Percentiles rank a stretch among this genome's conserved stretches.
These are phyloP conservation scores for Amorpha juglandis DNA, from an alignment of 2,888 invertebrate species.

Conservation along the genomic window DNA sequence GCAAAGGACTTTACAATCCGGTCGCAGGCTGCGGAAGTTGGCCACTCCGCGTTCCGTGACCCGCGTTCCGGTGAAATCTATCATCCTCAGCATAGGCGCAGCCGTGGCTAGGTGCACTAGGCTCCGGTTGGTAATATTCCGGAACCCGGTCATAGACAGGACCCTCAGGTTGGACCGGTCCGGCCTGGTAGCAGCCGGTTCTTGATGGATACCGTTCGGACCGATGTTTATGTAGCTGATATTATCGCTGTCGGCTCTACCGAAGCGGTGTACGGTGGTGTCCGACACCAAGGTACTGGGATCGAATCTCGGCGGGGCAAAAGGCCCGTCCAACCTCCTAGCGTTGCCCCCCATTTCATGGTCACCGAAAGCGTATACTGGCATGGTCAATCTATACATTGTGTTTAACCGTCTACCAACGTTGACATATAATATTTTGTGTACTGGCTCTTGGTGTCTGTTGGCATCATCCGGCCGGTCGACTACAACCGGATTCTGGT, in stretches of 20 bases:
- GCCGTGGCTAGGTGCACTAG: constrained; percentile 85
- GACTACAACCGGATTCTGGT: constrained; percentile 22
- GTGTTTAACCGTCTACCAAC: constrained; percentile 49
- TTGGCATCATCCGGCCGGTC: background rate
- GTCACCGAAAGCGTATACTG: constrained; percentile 23
- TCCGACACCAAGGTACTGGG: constrained; percentile 57
- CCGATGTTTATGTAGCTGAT: constrained; percentile 64
- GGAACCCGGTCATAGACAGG: constrained; percentile 84
- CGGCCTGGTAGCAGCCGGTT: constrained; percentile 47
- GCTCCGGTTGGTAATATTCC: constrained; percentile 85
- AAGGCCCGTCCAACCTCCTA: background rate
- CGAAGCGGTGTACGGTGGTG: constrained; percentile 62
- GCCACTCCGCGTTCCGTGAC: constrained; percentile 86
- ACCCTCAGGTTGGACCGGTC: constrained; percentile 77
- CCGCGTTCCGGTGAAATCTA: constrained; percentile 88
- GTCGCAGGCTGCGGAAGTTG: constrained; percentile 84
- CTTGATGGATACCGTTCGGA: constrained; percentile 36
- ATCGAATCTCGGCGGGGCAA: constrained; percentile 16
- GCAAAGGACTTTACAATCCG: constrained; percentile 80
- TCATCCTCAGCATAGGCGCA: constrained; percentile 80
- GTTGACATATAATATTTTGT: constrained; percentile 60
- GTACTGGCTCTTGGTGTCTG: constrained; percentile 38
- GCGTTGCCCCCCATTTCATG: background rate
- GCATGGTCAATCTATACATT: constrained; percentile 44
- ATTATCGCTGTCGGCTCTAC: constrained; percentile 59